Conservation (phyloP, 1,140 invertebrate species). For the Saccostrea cuccullata region DNA sequence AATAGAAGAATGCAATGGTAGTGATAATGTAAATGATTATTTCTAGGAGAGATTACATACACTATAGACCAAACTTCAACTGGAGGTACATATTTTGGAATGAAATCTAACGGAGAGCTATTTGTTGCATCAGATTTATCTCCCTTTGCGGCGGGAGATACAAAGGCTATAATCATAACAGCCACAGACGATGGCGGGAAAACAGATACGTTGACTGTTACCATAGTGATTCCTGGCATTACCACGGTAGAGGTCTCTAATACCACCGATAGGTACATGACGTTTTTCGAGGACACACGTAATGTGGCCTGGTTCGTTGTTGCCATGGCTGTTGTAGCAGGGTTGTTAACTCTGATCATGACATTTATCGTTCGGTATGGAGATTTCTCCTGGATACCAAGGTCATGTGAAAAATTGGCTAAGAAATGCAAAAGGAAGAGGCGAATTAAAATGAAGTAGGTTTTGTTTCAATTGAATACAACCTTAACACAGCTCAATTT, state of each 20-base stretch:
- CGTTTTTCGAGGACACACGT: conserved; percentile 42
- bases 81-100: neutral
- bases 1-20: neutral
- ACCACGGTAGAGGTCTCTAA: conserved; percentile 39
- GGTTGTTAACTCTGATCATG: neutral
- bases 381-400: neutral
- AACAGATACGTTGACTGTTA: conserved; percentile 13
- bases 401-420: neutral
- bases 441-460: neutral
- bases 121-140: neutral
- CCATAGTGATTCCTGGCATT: conserved; percentile 29
- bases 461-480: no score
- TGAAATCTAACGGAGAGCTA: neutral
- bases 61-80: neutral
- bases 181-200: conserved; percentile 35
- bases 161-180: neutral
- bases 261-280: conserved; percentile 45
- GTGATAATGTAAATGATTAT: neutral
- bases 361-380: neutral
- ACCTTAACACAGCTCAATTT: no score
- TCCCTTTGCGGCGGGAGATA: neutral
- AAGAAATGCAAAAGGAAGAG: neutral
- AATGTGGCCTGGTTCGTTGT: neutral
- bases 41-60: neutral
- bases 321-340: neutral